These are phyloP conservation scores for Tetramorium simillimum DNA, from an alignment of 1,140 invertebrate species.

Conservation along the genomic window DNA sequence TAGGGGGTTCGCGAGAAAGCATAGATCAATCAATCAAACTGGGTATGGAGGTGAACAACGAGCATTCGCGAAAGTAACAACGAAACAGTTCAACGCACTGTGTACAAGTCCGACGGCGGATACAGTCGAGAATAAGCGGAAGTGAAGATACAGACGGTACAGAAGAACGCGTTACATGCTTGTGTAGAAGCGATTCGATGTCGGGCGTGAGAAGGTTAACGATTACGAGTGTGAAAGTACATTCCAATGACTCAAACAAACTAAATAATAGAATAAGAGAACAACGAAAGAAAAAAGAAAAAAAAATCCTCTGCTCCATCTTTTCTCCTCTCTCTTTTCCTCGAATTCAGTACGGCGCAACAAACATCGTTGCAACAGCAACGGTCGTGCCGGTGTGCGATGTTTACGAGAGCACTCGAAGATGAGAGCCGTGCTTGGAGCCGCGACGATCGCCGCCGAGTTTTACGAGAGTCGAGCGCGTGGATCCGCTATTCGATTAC, in stretches of 20 bases:
- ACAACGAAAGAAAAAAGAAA: neutral
- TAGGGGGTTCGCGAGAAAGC: slow-evolving; percentile 79
- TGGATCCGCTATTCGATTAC: neutral
- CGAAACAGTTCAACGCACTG: slow-evolving; percentile 59
- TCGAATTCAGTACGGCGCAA: slow-evolving; percentile 24
- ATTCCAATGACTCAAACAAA: slow-evolving; percentile 51
- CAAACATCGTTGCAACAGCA: slow-evolving; percentile 22
- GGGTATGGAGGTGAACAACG: slow-evolving; percentile 66
- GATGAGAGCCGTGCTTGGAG: slow-evolving; percentile 36
- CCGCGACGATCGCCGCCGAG: slow-evolving; percentile 39
- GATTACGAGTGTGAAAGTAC: slow-evolving; percentile 51
- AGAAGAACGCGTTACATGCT: slow-evolving; percentile 58
- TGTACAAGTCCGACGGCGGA: slow-evolving; percentile 55
- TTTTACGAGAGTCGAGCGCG: slow-evolving; percentile 20
- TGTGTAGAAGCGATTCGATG: slow-evolving; percentile 59
- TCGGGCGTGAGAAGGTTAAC: slow-evolving; percentile 46
- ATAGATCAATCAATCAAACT: slow-evolving; percentile 73
- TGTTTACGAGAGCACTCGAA: slow-evolving; percentile 29
- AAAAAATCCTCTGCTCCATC: neutral
- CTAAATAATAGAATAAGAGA: neutral
- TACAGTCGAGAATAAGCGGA: slow-evolving; percentile 57
- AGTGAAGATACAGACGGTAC: slow-evolving; percentile 63
- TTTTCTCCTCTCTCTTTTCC: neutral
- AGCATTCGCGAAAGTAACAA: slow-evolving; percentile 62
- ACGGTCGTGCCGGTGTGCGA: neutral